Percentiles rank a stretch among this genome's conserved stretches.
Evolutionary conservation across 2,888 invertebrate genomes (phyloP).

Genomic region (Julus scanicus): DNA sequence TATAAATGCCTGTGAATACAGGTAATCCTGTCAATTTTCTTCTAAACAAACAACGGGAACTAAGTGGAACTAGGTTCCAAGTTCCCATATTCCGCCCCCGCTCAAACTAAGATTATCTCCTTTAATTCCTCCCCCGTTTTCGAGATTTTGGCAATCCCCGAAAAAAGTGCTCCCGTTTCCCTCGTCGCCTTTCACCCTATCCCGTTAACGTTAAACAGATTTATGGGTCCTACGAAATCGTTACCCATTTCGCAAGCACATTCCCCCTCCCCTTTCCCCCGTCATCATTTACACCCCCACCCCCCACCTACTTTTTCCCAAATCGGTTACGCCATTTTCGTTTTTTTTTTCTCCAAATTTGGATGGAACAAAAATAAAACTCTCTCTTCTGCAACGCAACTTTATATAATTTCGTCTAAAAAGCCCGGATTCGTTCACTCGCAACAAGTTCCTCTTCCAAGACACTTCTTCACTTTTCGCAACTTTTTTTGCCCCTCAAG

Average conservation of each 20-base stretch:
- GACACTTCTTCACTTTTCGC: slow-evolving; percentile 16
- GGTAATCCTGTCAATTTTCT: too few species aligned
- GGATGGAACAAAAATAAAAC: neutral
- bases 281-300: neutral
- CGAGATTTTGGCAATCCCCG: too few species aligned
- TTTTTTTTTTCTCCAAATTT: neutral
- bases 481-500: neutral
- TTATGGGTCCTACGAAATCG: too few species aligned
- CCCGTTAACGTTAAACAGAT: too few species aligned
- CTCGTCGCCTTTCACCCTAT: neutral
- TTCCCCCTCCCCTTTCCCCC: neutral
- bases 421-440: slow-evolving; percentile 12
- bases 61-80: too few species aligned
- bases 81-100: too few species aligned
- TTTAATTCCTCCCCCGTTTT: too few species aligned
- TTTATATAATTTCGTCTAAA: slow-evolving; percentile 25
- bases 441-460: slow-evolving; percentile 13
- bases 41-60: too few species aligned
- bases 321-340: slow-evolving; percentile 1
- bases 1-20: too few species aligned
- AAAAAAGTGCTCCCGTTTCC: neutral
- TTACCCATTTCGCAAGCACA: too few species aligned
- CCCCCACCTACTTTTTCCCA: slow-evolving; percentile 34
- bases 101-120: too few species aligned
- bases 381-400: neutral